Conservation (phyloP, 2,888 invertebrate genomes). For the Acanthoscelides obtectus region DNA sequence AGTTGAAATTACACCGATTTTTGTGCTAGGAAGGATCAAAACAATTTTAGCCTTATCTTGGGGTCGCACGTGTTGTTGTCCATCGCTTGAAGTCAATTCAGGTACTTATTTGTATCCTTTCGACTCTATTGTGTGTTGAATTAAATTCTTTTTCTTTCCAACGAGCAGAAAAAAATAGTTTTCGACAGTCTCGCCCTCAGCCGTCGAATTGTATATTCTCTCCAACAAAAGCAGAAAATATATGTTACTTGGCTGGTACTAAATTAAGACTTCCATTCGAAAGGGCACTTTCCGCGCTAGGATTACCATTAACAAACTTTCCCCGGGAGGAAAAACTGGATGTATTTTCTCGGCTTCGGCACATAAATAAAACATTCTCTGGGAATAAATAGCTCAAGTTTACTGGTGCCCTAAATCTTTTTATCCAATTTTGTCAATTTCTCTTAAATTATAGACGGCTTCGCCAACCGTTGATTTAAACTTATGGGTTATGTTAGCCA, state of each 20-base stretch:
- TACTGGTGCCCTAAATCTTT: neutral
- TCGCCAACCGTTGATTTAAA: neutral
- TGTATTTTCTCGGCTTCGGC: neutral
- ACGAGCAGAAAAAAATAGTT: neutral
- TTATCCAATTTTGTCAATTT: neutral
- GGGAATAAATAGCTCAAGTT: neutral
- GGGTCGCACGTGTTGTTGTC: too few relatives aligned
- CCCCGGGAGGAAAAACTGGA: neutral
- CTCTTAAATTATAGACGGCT: neutral
- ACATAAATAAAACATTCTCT: neutral
- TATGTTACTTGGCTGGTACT: neutral
- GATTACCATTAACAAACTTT: neutral
- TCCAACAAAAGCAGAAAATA: neutral
- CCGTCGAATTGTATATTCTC: neutral
- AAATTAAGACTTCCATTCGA: neutral
- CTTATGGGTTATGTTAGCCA: neutral
- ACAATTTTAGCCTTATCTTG: too few relatives aligned
- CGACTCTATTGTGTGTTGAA: too few relatives aligned
- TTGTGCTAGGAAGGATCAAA: too few relatives aligned
- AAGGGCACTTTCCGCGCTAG: neutral
- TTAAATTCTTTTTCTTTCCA: too few relatives aligned
- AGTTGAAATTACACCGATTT: too few relatives aligned
- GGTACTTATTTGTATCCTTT: too few relatives aligned
- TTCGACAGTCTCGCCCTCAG: neutral
- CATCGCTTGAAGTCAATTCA: too few relatives aligned